A percentile compares a stretch with the other conserved stretches of the same genome.
phyloP scores from a whole-genome alignment of 2,113 vertebrate genomes.

The Oriolus oriolus region DNA sequence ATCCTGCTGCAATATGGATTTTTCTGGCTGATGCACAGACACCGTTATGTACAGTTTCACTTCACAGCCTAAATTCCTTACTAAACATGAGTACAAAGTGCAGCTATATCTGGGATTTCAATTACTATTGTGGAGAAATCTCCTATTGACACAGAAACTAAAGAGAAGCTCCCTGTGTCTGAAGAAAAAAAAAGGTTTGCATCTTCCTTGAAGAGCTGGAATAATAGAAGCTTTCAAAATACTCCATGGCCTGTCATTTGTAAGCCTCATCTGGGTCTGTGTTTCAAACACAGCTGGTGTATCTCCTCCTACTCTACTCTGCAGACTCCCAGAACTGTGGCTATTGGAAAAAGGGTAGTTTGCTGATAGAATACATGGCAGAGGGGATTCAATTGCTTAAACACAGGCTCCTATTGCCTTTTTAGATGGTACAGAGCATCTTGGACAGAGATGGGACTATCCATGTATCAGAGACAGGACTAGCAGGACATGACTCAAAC shows the following conservation, averaged over 20 bases:
- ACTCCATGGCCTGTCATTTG: neutral
- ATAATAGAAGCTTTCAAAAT: neutral
- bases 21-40: neutral
- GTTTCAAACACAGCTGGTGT: neutral
- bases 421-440: neutral
- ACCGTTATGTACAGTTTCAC: neutral
- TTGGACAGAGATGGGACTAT: neutral
- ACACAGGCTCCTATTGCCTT: neutral
- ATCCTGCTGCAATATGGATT: neutral
- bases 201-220: neutral
- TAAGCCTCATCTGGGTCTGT: neutral
- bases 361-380: neutral
- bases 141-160: neutral
- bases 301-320: neutral
- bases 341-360: neutral
- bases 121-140: neutral
- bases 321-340: neutral
- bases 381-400: neutral
- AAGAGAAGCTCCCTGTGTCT: neutral
- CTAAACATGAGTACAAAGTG: neutral
- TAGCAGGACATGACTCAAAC: neutral
- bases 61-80: neutral
- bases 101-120: slow-evolving; percentile 7
- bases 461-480: neutral
- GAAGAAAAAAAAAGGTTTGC: neutral